phyloP scores from a whole-genome alignment of 2,797 vertebrate species.

The Sphenopsis melanotis region DNA sequence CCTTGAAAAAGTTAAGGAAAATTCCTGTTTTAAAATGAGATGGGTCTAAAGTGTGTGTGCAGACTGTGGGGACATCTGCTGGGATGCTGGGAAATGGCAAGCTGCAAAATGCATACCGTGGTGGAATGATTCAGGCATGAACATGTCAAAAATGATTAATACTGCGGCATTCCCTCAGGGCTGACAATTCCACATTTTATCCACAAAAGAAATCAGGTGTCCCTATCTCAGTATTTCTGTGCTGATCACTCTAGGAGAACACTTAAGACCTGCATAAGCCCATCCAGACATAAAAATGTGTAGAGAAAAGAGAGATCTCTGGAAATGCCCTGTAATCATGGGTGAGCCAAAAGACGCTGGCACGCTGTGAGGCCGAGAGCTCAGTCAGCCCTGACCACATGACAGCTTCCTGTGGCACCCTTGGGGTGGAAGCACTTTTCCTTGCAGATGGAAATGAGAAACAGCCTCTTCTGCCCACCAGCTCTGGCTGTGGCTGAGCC shows the following conservation, averaged over 20 bases:
- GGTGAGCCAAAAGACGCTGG: neutral
- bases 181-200: neutral
- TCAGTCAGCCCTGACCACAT: neutral
- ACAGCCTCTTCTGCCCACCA: neutral
- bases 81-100: neutral
- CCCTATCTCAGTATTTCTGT: accelerated
- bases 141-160: neutral
- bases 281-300: neutral
- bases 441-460: neutral
- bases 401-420: neutral
- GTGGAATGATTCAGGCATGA: neutral
- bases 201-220: neutral
- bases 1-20: neutral
- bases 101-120: neutral
- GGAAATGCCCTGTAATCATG: neutral
- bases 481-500: neutral
- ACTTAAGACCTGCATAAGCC: neutral
- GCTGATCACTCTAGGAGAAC: neutral
- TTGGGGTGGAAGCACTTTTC: neutral
- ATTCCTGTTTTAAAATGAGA: neutral
- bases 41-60: neutral
- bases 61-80: conserved; percentile 54
- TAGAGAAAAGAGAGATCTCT: neutral
- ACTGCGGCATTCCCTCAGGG: neutral
- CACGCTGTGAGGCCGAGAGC: neutral